Evolutionary conservation across 2,797 vertebrate genomes (phyloP).

Genomic region (Oreochromis grahami): DNA sequence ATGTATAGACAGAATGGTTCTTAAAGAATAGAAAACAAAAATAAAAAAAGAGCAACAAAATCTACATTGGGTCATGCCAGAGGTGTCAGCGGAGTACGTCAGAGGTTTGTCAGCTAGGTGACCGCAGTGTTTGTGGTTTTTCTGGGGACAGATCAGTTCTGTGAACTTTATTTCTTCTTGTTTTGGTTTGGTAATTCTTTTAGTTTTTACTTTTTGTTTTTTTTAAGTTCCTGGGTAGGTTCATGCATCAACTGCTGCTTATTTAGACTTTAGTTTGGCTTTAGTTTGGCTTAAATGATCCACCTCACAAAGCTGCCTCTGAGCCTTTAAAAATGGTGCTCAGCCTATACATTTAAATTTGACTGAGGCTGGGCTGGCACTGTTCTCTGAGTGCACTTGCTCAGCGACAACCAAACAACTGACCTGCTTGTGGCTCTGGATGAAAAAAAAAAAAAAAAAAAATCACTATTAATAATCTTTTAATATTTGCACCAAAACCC

Average conservation of each 20-base stretch:
- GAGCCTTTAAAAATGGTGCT: rapidly evolving
- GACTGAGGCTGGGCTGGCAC: background rate
- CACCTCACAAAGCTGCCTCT: rapidly evolving
- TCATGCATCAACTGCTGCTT: background rate
- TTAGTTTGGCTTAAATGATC: background rate
- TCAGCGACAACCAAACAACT: background rate
- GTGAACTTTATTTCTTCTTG: background rate
- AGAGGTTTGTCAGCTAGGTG: background rate
- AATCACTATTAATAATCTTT: background rate
- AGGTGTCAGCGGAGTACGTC: no score
- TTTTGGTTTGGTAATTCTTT: background rate
- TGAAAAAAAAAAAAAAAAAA: background rate
- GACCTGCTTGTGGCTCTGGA: background rate
- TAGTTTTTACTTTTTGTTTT: background rate
- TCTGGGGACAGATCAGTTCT: rapidly evolving
- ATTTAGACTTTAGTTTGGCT: background rate
- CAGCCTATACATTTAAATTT: background rate
- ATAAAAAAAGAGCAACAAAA: background rate
- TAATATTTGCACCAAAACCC: background rate
- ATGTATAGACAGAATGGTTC: rapidly evolving
- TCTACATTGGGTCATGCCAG: no score
- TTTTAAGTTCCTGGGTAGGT: background rate
- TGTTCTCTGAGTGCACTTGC: background rate
- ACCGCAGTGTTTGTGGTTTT: background rate
- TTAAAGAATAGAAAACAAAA: rapidly evolving